A percentile compares a stretch with the other conserved stretches of the same genome.
These are phyloP conservation scores for Sigmodon hispidus DNA, from an alignment of 2,113 vertebrate genomes.

Conservation along the genomic window DNA sequence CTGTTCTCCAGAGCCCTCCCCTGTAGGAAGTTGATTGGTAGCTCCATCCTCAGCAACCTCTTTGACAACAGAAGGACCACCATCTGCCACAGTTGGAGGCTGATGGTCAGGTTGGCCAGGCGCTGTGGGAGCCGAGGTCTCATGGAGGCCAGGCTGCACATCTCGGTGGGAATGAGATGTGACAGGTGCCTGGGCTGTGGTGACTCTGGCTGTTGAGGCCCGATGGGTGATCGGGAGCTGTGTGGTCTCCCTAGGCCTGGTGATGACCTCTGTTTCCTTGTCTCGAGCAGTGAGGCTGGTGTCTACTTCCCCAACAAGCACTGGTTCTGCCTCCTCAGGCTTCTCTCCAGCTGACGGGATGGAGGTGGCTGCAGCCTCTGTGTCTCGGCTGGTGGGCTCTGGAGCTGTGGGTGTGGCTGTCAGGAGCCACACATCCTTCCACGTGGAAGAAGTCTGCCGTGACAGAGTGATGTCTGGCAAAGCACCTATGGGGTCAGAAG, in stretches of 20 bases:
- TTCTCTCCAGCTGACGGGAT: fast-evolving
- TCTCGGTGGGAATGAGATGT: slow-evolving; percentile 20
- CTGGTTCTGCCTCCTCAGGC: fast-evolving
- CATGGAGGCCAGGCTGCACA: neutral
- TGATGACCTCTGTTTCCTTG: slow-evolving; percentile 57
- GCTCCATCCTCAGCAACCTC: neutral
- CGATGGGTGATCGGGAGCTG: slow-evolving; percentile 62
- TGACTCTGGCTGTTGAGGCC: slow-evolving; percentile 39
- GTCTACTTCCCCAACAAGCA: neutral
- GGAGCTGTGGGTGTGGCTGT: neutral
- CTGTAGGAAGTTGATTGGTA: slow-evolving; percentile 52
- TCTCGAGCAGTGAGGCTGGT: neutral
- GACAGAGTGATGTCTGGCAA: slow-evolving; percentile 1
- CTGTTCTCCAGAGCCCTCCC: slow-evolving; percentile 84
- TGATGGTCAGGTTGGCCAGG: neutral
- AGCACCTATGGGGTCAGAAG: slow-evolving; percentile 55
- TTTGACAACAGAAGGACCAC: neutral
- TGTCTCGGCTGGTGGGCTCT: neutral
- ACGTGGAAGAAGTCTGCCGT: neutral
- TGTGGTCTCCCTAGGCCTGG: slow-evolving; percentile 43
- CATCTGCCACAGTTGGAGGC: fast-evolving
- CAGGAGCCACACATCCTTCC: slow-evolving; percentile 42
- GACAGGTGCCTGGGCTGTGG: slow-evolving; percentile 62
- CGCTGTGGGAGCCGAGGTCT: neutral
- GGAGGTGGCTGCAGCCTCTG: neutral